Evolutionary conservation across 2,888 invertebrate genomes (phyloP), one percentile per base, ranked within the genome.

Genomic region (Monoplex corrugatus): DNA sequence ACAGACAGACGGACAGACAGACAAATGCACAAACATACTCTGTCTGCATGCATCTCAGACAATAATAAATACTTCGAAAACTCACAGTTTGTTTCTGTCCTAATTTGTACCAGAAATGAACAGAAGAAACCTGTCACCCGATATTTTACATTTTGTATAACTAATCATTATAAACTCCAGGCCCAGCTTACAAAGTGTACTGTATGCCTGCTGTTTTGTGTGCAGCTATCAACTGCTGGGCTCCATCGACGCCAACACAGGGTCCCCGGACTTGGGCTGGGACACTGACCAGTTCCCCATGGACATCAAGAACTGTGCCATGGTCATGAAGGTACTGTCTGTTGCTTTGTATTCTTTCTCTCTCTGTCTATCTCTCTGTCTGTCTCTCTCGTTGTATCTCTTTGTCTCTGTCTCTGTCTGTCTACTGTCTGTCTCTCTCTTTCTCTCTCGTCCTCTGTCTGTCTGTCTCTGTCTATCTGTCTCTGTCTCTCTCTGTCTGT

Each of bases 221-320:
- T 84, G 28, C 92, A 97, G 97, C 10, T 97, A 97, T 95, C 97
- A 97, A 86, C 97, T 97, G 96, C 94, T 97, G 38, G 97, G 97
- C 0, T 97, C 97, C 0, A 96, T 97, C 10, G 96, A 97, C 38
- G 96, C 97, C 0, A 96, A 96, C 94, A 96, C 96, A 0, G 96
- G 96, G 0, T 96, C 96, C 2, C 96, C 96, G 5, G 96, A 96
- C 90, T 93, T 96, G 6, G 96, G 96, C 88, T 96, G 96, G 96
- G 96, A 96, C 93, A 96, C 97, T 0, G 96, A 96, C 57, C 96
- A 96, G 89, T 96, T 97, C 92, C 97, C 96, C 3, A 97, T 96
- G 95, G 96, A 97, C 93, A 95, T 95, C 87, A 97, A 96, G 91
- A 96, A 96, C 86, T 95, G 97, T 3, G 97, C 97, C 0, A 93